Evolutionary conservation across 2,797 vertebrate genomes (phyloP).

Genomic region (Danio tinwini): DNA sequence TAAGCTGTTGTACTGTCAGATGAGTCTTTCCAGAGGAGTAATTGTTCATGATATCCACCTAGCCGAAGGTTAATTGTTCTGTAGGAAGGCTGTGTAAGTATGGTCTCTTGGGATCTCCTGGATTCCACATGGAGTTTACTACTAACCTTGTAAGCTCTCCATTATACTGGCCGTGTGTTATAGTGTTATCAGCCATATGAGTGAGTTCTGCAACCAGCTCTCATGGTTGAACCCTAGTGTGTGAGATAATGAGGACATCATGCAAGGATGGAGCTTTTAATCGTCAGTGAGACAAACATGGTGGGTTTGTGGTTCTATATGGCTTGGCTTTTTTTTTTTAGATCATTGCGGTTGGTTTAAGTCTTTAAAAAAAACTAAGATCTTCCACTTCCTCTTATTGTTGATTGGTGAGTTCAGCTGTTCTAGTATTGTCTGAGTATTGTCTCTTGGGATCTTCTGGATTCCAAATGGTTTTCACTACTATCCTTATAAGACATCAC

Average conservation of each 20-base stretch:
- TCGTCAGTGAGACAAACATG: background rate
- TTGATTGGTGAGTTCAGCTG: background rate
- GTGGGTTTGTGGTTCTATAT: slow-evolving; percentile 3
- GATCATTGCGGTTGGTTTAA: background rate
- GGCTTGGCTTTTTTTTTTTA: background rate
- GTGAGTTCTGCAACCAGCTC: background rate
- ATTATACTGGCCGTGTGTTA: background rate
- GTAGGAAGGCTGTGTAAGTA: slow-evolving; percentile 9
- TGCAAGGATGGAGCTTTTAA: slow-evolving; percentile 16
- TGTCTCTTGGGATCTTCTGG: slow-evolving; percentile 40
- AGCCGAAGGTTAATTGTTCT: slow-evolving; percentile 61
- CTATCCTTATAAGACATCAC: background rate
- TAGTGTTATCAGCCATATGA: slow-evolving; percentile 9
- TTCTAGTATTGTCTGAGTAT: slow-evolving; percentile 21
- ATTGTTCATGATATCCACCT: background rate
- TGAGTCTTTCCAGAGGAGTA: background rate
- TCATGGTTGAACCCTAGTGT: slow-evolving; percentile 11
- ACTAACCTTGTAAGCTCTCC: background rate
- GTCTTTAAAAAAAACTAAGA: slow-evolving; percentile 3
- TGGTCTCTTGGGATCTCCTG: slow-evolving; percentile 42
- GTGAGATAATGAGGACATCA: slow-evolving; percentile 33
- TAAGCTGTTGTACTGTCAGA: background rate
- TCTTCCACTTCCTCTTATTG: background rate
- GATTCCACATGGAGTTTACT: background rate
- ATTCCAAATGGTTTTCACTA: background rate